Conservation (phyloP, 2,797 vertebrate genomes). For the Xenops minutus region DNA sequence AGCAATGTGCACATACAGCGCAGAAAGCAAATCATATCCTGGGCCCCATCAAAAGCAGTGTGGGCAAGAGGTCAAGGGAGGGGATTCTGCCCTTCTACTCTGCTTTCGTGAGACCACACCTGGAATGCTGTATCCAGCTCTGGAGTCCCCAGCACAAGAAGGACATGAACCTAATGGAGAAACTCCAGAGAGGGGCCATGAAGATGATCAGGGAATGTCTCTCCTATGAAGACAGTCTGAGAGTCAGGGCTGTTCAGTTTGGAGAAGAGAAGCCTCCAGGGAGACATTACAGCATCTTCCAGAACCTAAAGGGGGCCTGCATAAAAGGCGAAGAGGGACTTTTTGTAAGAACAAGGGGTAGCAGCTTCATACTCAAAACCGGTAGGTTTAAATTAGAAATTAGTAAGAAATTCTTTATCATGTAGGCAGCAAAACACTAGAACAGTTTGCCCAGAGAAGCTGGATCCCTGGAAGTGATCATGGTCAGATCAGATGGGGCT, state of each 20-base stretch:
- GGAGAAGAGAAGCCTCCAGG: neutral
- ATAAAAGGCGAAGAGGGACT: neutral
- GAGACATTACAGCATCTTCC: neutral
- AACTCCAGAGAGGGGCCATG: neutral
- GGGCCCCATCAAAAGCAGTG: neutral
- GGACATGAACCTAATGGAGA: neutral
- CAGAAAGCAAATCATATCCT: neutral
- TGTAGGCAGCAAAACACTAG: neutral
- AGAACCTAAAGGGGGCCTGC: neutral
- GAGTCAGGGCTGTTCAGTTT: neutral
- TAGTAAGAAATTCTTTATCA: neutral
- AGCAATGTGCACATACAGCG: neutral
- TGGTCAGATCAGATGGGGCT: neutral
- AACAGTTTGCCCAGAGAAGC: neutral
- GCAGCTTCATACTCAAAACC: neutral
- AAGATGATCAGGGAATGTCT: neutral
- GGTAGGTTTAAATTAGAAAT: neutral
- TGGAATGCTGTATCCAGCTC: neutral
- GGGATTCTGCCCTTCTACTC: neutral
- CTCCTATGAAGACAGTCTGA: neutral
- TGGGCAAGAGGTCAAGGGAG: neutral
- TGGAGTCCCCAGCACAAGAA: neutral
- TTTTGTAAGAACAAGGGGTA: neutral
- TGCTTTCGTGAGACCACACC: neutral
- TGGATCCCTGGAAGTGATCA: neutral